Evolutionary conservation across 2,797 vertebrate genomes (phyloP).

Genomic region (Mus minutoides): DNA sequence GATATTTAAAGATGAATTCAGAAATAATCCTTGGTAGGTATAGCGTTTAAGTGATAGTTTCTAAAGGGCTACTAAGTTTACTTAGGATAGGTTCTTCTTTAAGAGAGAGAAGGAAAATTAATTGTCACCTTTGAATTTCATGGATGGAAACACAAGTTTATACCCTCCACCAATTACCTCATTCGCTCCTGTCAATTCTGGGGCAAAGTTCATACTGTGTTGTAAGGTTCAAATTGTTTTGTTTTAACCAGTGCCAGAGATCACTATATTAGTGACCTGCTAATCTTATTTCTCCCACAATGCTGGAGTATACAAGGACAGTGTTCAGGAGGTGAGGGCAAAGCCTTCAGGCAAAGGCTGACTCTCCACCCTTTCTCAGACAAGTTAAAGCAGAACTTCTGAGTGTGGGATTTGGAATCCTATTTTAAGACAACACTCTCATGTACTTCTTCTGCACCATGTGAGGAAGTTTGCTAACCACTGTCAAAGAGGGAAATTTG

Average conservation of each 20-base stretch:
- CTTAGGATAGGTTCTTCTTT: constrained; percentile 3
- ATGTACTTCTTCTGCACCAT: not conserved
- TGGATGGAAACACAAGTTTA: not conserved
- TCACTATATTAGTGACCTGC: not conserved
- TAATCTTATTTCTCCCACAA: not conserved
- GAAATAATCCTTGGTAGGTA: not conserved
- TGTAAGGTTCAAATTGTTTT: not conserved
- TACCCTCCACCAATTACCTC: not conserved
- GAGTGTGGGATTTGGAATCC: not conserved
- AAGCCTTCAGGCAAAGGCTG: not conserved
- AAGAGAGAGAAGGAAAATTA: constrained; percentile 13
- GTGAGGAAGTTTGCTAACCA: not conserved
- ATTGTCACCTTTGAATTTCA: not conserved
- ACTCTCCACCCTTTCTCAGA: not conserved
- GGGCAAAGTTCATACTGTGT: not conserved
- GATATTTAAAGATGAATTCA: not conserved
- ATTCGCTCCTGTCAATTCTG: not conserved
- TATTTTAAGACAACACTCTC: not conserved
- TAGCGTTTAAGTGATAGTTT: constrained; percentile 5
- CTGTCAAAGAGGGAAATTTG: not conserved
- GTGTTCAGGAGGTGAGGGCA: no score
- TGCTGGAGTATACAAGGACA: not conserved
- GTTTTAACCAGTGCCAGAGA: not conserved
- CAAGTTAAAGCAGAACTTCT: not conserved
- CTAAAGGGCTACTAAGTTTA: not conserved